Percentiles rank a stretch among this genome's conserved stretches.
phyloP scores from a whole-genome alignment of 92 coral and sea anemone species.

The Epizoanthus illoricatus region DNA sequence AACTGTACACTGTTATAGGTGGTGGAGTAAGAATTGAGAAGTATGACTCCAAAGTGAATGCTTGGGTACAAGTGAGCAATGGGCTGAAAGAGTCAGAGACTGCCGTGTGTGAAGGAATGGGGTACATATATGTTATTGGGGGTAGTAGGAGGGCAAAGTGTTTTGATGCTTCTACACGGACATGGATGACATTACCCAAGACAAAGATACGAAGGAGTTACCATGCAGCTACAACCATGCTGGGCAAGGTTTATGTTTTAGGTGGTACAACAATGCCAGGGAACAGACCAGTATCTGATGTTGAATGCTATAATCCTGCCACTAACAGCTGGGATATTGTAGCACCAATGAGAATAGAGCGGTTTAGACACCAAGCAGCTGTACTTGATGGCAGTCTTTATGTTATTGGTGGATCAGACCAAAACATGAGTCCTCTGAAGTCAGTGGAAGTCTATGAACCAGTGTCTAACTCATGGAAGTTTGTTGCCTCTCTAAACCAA shows the following conservation, averaged over 20 bases:
- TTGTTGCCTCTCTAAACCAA: conserved; percentile 54
- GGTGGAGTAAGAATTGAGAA: conserved; percentile 77
- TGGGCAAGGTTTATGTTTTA: conserved; percentile 66
- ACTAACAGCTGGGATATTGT: conserved; percentile 64
- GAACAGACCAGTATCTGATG: conserved; percentile 62
- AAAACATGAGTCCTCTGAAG: conserved; percentile 45
- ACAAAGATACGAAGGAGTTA: conserved; percentile 77
- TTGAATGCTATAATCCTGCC: conserved; percentile 71
- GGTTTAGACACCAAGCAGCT: conserved; percentile 68
- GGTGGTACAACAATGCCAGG: conserved; percentile 84
- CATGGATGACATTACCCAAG: conserved; percentile 67
- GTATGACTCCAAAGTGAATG: conserved; percentile 63
- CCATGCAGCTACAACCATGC: conserved; percentile 64
- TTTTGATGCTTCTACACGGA: conserved; percentile 53
- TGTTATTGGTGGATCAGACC: conserved; percentile 74
- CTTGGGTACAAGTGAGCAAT: conserved; percentile 73
- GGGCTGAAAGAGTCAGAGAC: conserved; percentile 68
- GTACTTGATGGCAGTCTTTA: conserved; percentile 47
- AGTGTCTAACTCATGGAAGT: conserved; percentile 52
- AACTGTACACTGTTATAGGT: conserved; percentile 70
- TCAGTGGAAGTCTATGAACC: conserved; percentile 66
- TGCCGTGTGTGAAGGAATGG: conserved; percentile 68
- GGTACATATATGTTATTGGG: conserved; percentile 70
- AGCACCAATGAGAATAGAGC: conserved; percentile 63
- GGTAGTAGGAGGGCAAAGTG: conserved; percentile 79